Evolutionary conservation across 2,888 invertebrate species (phyloP).

Genomic region (Taphrorychus bicolor): DNA sequence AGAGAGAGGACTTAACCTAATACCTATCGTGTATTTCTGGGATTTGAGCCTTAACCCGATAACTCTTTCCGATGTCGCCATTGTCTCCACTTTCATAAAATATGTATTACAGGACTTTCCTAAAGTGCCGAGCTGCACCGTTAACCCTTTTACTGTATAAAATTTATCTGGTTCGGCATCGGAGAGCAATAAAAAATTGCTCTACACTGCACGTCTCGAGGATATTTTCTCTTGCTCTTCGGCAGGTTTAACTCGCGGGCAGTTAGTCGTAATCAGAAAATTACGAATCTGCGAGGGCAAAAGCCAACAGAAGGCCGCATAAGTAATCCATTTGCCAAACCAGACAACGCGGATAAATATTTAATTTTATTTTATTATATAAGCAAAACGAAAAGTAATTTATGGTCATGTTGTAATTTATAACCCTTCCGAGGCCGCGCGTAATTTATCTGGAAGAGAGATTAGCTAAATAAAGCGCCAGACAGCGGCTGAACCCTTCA

Average conservation of each 20-base stretch:
- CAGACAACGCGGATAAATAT: constrained; percentile 9
- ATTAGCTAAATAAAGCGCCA: constrained; percentile 39
- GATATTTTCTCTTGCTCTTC: too few species aligned
- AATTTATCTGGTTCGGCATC: background rate
- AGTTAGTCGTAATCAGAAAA: background rate
- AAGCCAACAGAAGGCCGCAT: background rate
- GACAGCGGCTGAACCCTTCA: constrained; percentile 37
- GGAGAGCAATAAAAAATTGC: background rate
- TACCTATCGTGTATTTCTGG: background rate
- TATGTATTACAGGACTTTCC: constrained; percentile 8
- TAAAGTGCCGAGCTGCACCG: constrained; percentile 1
- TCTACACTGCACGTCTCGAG: background rate
- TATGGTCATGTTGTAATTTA: constrained; percentile 33
- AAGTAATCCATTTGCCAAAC: constrained; percentile 1
- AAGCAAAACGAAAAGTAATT: constrained; percentile 31
- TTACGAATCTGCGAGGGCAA: background rate
- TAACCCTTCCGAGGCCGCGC: constrained; percentile 22
- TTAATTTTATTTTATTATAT: constrained; percentile 23
- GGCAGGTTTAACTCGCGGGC: too few species aligned
- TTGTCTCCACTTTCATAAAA: constrained; percentile 4
- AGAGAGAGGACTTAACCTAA: background rate
- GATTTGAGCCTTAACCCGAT: background rate
- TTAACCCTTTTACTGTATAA: constrained; percentile 3
- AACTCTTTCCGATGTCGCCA: constrained; percentile 4
- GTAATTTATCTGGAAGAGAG: constrained; percentile 35